Base-by-base conservation (phyloP, 2,888 invertebrate species). In the Watsonalla binaria region DNA sequence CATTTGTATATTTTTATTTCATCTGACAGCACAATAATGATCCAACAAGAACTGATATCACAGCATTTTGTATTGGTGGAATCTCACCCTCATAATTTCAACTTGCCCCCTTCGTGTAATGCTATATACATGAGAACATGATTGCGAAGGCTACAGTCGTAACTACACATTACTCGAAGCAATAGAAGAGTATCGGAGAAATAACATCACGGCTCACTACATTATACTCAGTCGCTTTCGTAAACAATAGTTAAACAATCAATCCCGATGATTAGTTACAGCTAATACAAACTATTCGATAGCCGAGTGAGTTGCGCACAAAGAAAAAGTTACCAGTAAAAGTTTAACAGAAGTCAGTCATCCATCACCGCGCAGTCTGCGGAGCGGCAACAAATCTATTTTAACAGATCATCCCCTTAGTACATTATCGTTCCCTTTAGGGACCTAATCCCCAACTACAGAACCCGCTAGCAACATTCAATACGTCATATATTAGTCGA, bases 1-100 rank as follows among this genome's bases (percentile, higher is more conserved):
- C 60, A 65, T 57, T 42, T 54, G 45, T 63, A 63, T 52, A 62
- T 59, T 57, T 61, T 59, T 56, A 45, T 59, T 42, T 42, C 11
- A 42, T 70, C 62, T 63, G 60, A 63, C 64, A 66, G 66, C 65
- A 69, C 66, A 66, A 66, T 58, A 63, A 62, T 72, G 72, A 75
- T 75, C 79, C 80, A 83, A 82, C 77, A 72, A 81, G 78, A 86
- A 87, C 86, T 84, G 84, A 87, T 90, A 90, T 90, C 90, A 90
- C 90, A 90, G 90, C 87, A 84, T 84, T 88, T 86, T 82, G 77
- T 82, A 83, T 79, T 76, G 76, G 77, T 82, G 80, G 65, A 69
- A 72, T 67, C 70, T 71, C 78, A 80, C 78, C 80, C 66, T 75
- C 68, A 70, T 71, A 72, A 72, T 74, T 75, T 74, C 80, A 73